Evolutionary conservation across 2,888 invertebrate genomes (phyloP), one percentile per base, ranked within the genome.

Genomic region (Iphiclides podalirius): DNA sequence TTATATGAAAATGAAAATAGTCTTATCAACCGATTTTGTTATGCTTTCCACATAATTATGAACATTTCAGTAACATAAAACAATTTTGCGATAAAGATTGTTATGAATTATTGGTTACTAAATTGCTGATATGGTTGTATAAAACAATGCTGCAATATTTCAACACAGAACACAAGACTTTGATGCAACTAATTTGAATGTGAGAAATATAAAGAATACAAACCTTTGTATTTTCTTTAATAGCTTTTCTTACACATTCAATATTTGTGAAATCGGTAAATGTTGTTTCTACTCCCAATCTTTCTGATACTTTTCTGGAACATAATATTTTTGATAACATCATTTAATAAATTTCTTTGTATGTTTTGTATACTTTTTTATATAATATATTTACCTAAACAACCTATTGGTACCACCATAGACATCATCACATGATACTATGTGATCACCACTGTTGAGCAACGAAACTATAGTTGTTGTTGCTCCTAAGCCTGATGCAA

Each of bases 381-480:
- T 17, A 12, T 12, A 12, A 31, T 14, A 47, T 36, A 42, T 52
- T 60, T 83, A 90, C 79, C 87, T 87, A 55, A 92, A 85, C 34
- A 93, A 70, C 60, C 97, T 91, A 68, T 95, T 95, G 0, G 96
- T 96, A 14, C 98, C 99, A 44, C 99, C 99, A 70, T 99, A 99
- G 2, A 98, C 90, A 79, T 99, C 99, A 75, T 98, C 97, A 52
- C 95, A 93, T 64, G 94, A 93, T 35, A 99, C 78, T 8, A 99
- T 89, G 70, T 99, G 98, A 73, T 99, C 99, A 0, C 98, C 99
- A 52, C 89, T 65, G 57, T 91, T 92, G 6, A 99, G 86, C 61
- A 98, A 82, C 28, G 94, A 91, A 4, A 93, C 81, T 8, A 98
- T 75, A 2, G 94, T 92, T 0, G 95, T 94, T 1, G 93, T 94